These are phyloP conservation scores for Lucinisca nassula DNA, from an alignment of 2,888 invertebrate genomes.

Conservation along the genomic window DNA sequence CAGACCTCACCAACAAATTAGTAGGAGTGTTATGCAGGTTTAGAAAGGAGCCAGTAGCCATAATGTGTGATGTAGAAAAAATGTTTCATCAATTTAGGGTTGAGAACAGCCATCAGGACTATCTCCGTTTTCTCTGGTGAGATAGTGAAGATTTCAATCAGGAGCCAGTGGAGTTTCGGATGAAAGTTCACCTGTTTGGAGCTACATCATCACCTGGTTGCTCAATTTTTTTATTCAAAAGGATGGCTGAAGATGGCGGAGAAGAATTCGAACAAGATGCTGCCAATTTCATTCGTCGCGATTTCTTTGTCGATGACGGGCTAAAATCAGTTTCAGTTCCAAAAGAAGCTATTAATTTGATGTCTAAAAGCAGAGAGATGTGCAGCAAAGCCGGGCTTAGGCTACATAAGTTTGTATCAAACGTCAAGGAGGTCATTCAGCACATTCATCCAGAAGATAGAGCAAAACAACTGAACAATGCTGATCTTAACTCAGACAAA, in stretches of 20 bases:
- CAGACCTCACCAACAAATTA: slow-evolving; percentile 64
- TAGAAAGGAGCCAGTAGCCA: slow-evolving; percentile 51
- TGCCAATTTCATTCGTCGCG: slow-evolving; percentile 39
- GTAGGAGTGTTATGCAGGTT: slow-evolving; percentile 63
- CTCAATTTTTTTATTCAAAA: slow-evolving; percentile 57
- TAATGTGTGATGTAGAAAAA: slow-evolving; percentile 67
- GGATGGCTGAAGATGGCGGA: slow-evolving; percentile 30
- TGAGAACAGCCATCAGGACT: slow-evolving; percentile 41
- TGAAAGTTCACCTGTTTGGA: slow-evolving; percentile 64
- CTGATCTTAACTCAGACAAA: slow-evolving; percentile 20
- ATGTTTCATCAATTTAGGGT: slow-evolving; percentile 66
- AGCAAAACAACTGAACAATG: slow-evolving; percentile 25
- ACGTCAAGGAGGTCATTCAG: slow-evolving; percentile 50
- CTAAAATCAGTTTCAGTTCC: slow-evolving; percentile 17
- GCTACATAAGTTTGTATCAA: slow-evolving; percentile 64
- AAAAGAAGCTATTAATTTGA: slow-evolving; percentile 33
- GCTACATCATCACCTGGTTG: slow-evolving; percentile 68
- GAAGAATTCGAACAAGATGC: slow-evolving; percentile 25
- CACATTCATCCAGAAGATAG: slow-evolving; percentile 37
- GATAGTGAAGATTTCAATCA: slow-evolving; percentile 40
- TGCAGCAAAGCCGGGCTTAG: slow-evolving; percentile 45
- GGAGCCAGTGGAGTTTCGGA: slow-evolving; percentile 54
- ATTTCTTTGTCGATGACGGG: slow-evolving; percentile 55
- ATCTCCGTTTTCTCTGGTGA: slow-evolving; percentile 70
- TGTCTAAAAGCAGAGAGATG: slow-evolving; percentile 22